These are phyloP conservation scores for Chloromyia formosa DNA, from an alignment of 2,888 invertebrate genomes.

Conservation along the genomic window DNA sequence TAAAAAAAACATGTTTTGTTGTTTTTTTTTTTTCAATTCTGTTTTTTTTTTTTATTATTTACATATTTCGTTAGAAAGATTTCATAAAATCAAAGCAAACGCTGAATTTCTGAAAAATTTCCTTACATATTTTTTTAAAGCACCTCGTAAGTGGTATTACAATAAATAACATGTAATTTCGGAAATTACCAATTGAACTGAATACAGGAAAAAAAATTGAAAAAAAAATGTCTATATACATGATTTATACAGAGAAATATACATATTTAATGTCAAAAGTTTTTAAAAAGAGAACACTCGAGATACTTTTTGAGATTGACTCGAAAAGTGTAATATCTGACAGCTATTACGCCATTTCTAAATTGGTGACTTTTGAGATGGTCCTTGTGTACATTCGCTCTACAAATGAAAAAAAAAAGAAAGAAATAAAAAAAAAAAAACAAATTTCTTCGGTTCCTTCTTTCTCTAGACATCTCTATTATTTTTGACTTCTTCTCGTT, in stretches of 20 bases:
- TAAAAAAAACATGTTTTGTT: background rate
- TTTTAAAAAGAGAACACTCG: conserved; percentile 12
- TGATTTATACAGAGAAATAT: conserved; percentile 6
- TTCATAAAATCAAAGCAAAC: background rate
- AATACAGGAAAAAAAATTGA: conserved; percentile 9
- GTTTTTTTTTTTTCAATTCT: background rate
- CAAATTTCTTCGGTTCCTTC: too few species aligned
- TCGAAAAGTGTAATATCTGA: background rate
- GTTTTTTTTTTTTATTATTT: background rate
- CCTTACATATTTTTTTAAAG: background rate
- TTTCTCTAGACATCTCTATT: too few species aligned
- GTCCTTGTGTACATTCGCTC: conserved; percentile 73
- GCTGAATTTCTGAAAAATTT: background rate
- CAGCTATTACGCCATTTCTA: conserved; percentile 54
- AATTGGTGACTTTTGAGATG: conserved; percentile 92
- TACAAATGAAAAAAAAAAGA: background rate
- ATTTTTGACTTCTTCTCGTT: conserved; percentile 24
- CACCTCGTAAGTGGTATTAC: conserved; percentile 36
- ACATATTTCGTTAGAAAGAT: background rate
- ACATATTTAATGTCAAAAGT: background rate
- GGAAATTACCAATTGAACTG: background rate
- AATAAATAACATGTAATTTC: conserved; percentile 5
- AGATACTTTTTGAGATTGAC: background rate
- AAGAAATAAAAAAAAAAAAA: too few species aligned
- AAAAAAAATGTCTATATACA: background rate